Conservation (phyloP, 2,113 vertebrate genomes). For the Lepus timidus region DNA sequence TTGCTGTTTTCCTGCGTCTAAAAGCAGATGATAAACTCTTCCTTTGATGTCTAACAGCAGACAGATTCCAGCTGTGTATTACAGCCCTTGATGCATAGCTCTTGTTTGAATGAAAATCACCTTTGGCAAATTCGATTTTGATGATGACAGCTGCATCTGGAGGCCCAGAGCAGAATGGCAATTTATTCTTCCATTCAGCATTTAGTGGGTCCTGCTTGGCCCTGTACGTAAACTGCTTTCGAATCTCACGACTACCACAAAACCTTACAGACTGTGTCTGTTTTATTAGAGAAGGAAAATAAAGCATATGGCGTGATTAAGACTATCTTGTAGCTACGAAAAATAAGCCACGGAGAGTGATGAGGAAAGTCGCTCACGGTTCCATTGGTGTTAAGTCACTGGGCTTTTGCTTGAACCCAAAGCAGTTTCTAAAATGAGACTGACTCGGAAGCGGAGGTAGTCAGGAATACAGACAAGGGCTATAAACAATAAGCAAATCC, state of each 20-base stretch:
- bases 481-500: no score
- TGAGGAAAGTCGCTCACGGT: background rate
- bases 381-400: background rate
- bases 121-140: slow-evolving; percentile 69
- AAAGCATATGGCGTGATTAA: background rate
- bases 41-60: slow-evolving; percentile 53
- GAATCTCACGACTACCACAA: slow-evolving; percentile 1
- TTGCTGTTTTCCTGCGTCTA: slow-evolving; percentile 59
- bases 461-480: background rate
- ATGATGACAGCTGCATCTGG: slow-evolving; percentile 56
- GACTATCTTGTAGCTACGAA: background rate
- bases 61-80: background rate
- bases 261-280: slow-evolving; percentile 15
- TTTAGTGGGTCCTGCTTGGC: background rate
- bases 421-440: background rate
- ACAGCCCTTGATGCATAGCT: background rate
- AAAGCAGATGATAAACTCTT: slow-evolving; percentile 55
- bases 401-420: background rate
- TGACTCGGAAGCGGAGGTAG: background rate
- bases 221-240: background rate
- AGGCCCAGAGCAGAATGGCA: slow-evolving; percentile 34
- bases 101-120: slow-evolving; percentile 61
- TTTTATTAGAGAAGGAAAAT: slow-evolving; percentile 34
- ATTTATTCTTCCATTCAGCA: slow-evolving; percentile 21
- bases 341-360: background rate